phyloP scores from a whole-genome alignment of 2,888 invertebrate genomes.

The Metopia argyrocephala region DNA sequence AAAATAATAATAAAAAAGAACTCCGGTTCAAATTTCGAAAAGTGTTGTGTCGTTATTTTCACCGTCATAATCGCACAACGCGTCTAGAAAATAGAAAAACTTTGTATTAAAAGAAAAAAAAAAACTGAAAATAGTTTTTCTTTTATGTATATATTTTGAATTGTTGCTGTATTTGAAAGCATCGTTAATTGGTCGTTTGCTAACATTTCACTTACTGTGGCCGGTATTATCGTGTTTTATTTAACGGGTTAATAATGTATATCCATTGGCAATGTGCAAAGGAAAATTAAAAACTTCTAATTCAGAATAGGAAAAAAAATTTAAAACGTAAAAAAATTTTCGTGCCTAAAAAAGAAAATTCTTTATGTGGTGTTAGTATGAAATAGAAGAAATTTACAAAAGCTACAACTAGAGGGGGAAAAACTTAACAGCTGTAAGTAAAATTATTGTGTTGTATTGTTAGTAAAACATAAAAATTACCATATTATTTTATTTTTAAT shows the following conservation, averaged over 20 bases:
- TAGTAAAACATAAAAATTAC: conserved; percentile 14
- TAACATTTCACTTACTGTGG: neutral
- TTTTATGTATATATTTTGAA: neutral
- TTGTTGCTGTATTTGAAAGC: neutral
- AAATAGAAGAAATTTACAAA: neutral
- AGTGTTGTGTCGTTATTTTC: conserved; percentile 31
- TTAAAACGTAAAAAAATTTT: neutral
- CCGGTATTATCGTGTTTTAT: conserved; percentile 1
- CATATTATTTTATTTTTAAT: neutral
- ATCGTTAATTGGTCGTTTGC: neutral
- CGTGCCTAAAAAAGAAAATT: neutral
- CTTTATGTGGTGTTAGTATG: conserved; percentile 1
- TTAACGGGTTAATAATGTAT: neutral
- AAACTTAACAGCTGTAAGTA: conserved; percentile 45
- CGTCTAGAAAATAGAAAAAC: conserved; percentile 16
- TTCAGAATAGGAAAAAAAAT: neutral
- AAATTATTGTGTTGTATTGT: neutral
- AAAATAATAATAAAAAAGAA: neutral
- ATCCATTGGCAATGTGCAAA: neutral
- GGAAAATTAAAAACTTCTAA: neutral
- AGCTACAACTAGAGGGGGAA: neutral
- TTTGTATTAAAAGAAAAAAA: conserved; percentile 24
- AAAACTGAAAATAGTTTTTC: neutral
- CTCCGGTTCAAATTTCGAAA: conserved; percentile 41
- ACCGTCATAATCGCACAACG: conserved; percentile 4